phyloP scores from a whole-genome alignment of 2,797 vertebrate genomes.

The Xiphorhynchus erythropygius region DNA sequence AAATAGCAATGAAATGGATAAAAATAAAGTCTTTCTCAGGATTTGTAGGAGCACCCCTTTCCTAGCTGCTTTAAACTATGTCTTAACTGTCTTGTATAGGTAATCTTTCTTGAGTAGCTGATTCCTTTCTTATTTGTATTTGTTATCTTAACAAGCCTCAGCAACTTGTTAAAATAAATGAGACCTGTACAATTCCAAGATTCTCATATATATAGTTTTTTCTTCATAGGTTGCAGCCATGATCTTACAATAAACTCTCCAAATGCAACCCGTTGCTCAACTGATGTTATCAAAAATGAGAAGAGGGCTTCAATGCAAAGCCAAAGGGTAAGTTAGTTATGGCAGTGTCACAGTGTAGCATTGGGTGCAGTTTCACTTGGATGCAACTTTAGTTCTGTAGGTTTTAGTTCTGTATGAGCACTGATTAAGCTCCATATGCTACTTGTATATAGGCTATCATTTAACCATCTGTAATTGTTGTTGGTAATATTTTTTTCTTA shows the following conservation, averaged over 20 bases:
- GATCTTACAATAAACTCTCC: conserved; percentile 44
- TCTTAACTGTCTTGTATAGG: not conserved
- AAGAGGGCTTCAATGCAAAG: not conserved
- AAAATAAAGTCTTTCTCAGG: not conserved
- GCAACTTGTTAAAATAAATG: not conserved
- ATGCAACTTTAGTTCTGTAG: not conserved
- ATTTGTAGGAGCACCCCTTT: not conserved
- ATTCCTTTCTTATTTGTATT: not conserved
- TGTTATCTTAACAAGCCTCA: not conserved
- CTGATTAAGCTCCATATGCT: not conserved
- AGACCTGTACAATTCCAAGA: not conserved
- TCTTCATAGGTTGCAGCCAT: conserved; percentile 32
- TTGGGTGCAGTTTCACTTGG: not conserved
- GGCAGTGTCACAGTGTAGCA: accelerated
- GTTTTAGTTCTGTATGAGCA: not conserved
- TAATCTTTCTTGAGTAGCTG: not conserved
- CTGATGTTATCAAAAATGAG: not conserved
- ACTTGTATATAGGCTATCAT: not conserved
- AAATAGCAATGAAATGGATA: not conserved
- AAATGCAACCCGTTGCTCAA: conserved; percentile 1
- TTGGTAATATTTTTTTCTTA: not conserved
- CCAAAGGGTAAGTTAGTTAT: conserved; percentile 12
- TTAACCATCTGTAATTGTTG: not conserved
- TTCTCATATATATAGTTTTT: not conserved
- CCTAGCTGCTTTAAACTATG: not conserved